Evolutionary conservation across 92 coral and sea anemone species (phyloP).

Genomic region (Phenganax marumi): DNA sequence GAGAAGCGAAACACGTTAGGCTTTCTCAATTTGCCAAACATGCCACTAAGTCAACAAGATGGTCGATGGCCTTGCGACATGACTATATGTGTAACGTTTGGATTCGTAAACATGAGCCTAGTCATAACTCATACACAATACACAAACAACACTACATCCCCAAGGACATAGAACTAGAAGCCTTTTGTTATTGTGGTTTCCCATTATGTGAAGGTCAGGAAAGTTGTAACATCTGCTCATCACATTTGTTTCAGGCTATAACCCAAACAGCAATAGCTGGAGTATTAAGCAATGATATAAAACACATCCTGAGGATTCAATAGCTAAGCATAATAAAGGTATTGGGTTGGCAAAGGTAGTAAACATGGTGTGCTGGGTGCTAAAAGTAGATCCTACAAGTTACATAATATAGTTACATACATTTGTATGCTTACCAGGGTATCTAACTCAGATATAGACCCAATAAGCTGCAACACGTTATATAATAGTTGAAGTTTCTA

Average conservation of each 20-base stretch:
- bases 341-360: too few species aligned
- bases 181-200: constrained; percentile 59
- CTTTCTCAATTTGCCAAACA: constrained; percentile 61
- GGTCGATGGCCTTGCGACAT: constrained; percentile 62
- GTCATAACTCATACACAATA: constrained; percentile 36
- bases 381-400: too few species aligned
- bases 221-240: constrained; percentile 30
- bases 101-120: constrained; percentile 56
- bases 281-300: constrained; percentile 11
- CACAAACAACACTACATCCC: constrained; percentile 57
- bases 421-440: too few species aligned
- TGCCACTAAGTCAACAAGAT: constrained; percentile 50
- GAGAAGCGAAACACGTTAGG: constrained; percentile 64
- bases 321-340: background rate
- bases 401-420: too few species aligned
- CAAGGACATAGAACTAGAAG: constrained; percentile 29
- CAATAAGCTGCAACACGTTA: too few species aligned
- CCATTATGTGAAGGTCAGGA: constrained; percentile 27
- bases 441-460: too few species aligned
- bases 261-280: constrained; percentile 36
- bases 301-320: background rate
- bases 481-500: too few species aligned
- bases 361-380: too few species aligned
- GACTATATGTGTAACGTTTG: constrained; percentile 59
- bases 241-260: constrained; percentile 16